A percentile compares a stretch with the other conserved stretches of the same genome.
Conservation (phyloP, 2,113 vertebrate genomes). For the Isurus oxyrinchus region DNA sequence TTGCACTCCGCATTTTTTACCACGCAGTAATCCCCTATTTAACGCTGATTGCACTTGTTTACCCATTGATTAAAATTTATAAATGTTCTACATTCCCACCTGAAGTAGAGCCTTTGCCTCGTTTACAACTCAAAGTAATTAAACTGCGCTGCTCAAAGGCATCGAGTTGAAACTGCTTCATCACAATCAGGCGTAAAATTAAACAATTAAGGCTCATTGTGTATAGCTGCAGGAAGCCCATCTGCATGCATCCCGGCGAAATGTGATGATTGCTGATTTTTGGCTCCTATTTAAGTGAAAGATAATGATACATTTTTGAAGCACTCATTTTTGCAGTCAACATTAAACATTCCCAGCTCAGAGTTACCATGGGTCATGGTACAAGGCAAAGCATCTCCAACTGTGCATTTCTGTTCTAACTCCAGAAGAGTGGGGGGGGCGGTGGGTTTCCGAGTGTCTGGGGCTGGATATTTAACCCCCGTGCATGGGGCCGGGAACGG, state of each 20-base stretch:
- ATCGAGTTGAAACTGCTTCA: neutral
- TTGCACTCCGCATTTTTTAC: neutral
- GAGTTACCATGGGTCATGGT: neutral
- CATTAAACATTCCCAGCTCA: neutral
- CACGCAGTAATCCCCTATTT: neutral
- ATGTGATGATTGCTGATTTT: neutral
- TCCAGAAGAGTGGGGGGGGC: neutral
- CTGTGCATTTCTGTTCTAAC: neutral
- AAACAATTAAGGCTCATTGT: neutral
- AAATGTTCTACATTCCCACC: neutral
- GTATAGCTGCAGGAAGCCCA: neutral
- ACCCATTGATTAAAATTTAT: neutral
- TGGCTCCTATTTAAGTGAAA: neutral
- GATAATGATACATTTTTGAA: neutral
- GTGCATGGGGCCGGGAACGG: too few relatives aligned
- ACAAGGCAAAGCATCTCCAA: neutral
- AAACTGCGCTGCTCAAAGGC: neutral
- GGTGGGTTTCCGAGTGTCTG: neutral
- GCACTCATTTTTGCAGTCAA: neutral
- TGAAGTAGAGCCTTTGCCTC: neutral
- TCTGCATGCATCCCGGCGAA: neutral
- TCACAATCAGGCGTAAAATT: neutral
- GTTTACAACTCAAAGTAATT: neutral
- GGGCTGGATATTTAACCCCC: too few relatives aligned
- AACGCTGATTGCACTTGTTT: neutral